Percentiles rank a stretch among this genome's conserved stretches.
These are phyloP conservation scores for Agrotis exclamationis DNA, from an alignment of 2,888 invertebrate genomes.

Conservation along the genomic window DNA sequence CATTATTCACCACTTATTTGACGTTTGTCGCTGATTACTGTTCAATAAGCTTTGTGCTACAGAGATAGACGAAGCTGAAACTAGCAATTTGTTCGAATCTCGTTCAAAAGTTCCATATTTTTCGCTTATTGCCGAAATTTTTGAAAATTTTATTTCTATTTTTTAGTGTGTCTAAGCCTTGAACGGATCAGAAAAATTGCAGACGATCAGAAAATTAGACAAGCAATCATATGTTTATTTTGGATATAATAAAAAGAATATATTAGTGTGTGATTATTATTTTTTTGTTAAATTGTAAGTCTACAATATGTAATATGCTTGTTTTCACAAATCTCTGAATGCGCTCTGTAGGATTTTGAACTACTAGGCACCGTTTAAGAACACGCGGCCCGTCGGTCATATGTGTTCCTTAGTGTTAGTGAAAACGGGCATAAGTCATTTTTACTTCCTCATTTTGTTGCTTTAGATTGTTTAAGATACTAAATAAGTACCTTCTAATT, in stretches of 20 bases:
- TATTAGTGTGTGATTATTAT: slow-evolving; percentile 25
- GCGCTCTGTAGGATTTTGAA: not conserved
- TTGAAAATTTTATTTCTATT: not conserved
- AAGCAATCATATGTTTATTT: slow-evolving; percentile 11
- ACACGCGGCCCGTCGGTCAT: not conserved
- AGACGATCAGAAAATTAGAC: slow-evolving; percentile 13
- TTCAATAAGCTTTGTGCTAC: no score
- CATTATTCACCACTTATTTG: no score
- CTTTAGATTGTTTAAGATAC: slow-evolving; percentile 61
- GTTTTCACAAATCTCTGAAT: not conserved
- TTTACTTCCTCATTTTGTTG: slow-evolving; percentile 51
- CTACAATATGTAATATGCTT: slow-evolving; percentile 29
- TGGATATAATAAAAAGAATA: not conserved
- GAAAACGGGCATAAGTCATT: slow-evolving; percentile 24
- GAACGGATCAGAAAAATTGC: slow-evolving; percentile 13
- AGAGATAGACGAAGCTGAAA: no score
- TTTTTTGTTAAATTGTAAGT: slow-evolving; percentile 40
- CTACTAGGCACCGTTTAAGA: no score
- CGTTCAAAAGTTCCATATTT: no score
- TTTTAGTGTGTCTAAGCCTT: slow-evolving; percentile 12
- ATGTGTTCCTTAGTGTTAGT: slow-evolving; percentile 1
- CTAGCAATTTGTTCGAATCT: no score
- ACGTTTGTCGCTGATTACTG: no score
- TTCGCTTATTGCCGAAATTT: no score
- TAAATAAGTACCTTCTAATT: slow-evolving; percentile 67